Conservation (phyloP, 2,113 vertebrate genomes). For the Hemicordylus capensis region DNA sequence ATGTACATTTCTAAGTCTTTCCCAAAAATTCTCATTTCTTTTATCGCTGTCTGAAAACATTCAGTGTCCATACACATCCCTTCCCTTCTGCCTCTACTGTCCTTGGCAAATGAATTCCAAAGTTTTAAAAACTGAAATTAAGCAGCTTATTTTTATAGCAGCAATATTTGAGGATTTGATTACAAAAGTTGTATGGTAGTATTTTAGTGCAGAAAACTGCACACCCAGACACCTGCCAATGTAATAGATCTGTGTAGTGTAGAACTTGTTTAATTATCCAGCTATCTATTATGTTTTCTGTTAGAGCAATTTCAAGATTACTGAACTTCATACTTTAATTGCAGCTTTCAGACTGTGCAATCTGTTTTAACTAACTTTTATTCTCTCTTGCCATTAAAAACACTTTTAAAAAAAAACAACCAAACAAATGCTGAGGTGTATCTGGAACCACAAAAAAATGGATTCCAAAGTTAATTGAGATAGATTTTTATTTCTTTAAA, state of each 20-base stretch:
- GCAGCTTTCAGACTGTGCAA: background rate
- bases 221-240: background rate
- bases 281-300: background rate
- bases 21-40: background rate
- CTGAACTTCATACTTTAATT: conserved; percentile 2
- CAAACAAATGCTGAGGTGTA: background rate
- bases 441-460: background rate
- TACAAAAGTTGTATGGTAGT: background rate
- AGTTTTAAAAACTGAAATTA: conserved; percentile 1
- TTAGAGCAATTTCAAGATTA: background rate
- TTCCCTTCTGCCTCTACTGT: background rate
- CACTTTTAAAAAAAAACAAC: background rate
- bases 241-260: background rate
- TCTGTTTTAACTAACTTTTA: conserved; percentile 9
- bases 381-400: background rate
- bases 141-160: background rate
- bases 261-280: background rate
- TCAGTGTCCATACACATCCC: background rate
- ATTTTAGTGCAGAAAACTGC: background rate
- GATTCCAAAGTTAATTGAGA: conserved; percentile 9
- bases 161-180: background rate
- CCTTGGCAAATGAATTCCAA: background rate
- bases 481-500: conserved; percentile 7
- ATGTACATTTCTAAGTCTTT: background rate
- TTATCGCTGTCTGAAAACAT: background rate